Conservation (phyloP, 2,888 invertebrate species). For the Adela reaumurella region DNA sequence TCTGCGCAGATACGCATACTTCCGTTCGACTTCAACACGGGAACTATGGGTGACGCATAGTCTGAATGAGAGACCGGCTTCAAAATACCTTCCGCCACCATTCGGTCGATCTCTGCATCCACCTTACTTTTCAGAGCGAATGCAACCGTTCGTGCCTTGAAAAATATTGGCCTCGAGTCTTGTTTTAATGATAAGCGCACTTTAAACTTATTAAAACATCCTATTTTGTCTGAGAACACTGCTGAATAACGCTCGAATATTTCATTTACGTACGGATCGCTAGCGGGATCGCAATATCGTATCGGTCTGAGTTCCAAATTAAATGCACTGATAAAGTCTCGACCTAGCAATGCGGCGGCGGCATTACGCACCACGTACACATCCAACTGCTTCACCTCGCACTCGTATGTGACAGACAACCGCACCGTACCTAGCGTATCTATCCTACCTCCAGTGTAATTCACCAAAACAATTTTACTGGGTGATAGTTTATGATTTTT, state of each 20-base stretch:
- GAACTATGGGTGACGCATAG: conserved; percentile 14
- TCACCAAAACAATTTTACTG: conserved; percentile 5
- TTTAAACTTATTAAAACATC: conserved; percentile 1
- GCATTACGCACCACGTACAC: conserved; percentile 7
- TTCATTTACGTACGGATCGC: background rate
- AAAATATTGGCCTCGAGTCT: background rate
- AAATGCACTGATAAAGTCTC: conserved; percentile 8
- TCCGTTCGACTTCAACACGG: conserved; percentile 12
- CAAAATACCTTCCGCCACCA: conserved; percentile 14
- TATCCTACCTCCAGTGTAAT: conserved; percentile 10
- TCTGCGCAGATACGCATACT: conserved; percentile 12
- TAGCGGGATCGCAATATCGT: background rate
- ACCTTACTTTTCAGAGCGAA: conserved; percentile 16
- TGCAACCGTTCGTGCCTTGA: conserved; percentile 14
- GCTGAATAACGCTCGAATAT: background rate
- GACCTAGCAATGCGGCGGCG: conserved; percentile 7
- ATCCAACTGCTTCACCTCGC: conserved; percentile 1
- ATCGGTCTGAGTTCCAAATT: conserved; percentile 7
- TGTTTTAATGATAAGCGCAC: background rate
- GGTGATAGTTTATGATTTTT: conserved; percentile 6
- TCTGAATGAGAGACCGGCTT: conserved; percentile 11
- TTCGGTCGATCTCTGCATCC: conserved; percentile 13
- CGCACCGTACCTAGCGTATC: conserved; percentile 5
- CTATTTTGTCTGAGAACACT: conserved; percentile 1
- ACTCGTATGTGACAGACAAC: conserved; percentile 7